A percentile compares a stretch with the other conserved stretches of the same genome.
These are phyloP conservation scores for Microcebus tavaratra DNA, from an alignment of 2,113 vertebrate species.

Conservation along the genomic window DNA sequence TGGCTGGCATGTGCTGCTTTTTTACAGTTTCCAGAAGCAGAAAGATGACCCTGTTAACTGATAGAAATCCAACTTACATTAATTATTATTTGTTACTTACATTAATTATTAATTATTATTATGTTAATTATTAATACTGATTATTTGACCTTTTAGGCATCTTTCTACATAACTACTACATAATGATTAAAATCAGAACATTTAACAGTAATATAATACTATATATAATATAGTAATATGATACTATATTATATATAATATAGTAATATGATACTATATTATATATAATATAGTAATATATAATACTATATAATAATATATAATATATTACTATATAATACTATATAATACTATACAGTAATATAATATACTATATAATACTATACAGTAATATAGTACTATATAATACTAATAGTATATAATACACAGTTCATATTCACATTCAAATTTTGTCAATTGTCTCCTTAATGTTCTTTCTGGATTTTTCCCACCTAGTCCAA, in stretches of 20 bases:
- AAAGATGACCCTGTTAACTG: slow-evolving; percentile 4
- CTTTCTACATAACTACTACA: neutral
- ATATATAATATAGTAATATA: too few species aligned
- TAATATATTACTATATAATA: too few species aligned
- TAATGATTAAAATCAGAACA: slow-evolving; percentile 2
- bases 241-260: too few species aligned
- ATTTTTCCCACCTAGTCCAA: neutral
- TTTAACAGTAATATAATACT: neutral
- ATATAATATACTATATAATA: too few species aligned
- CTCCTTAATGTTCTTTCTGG: neutral
- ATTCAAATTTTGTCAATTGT: neutral
- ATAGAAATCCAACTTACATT: neutral
- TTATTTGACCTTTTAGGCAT: slow-evolving; percentile 15
- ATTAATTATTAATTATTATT: too few species aligned
- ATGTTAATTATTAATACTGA: slow-evolving; percentile 8
- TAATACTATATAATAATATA: neutral
- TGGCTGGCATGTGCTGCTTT: neutral
- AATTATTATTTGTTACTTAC: too few species aligned
- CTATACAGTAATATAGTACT: neutral
- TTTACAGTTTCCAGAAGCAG: neutral
- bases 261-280: too few species aligned
- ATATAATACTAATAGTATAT: neutral
- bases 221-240: too few species aligned
- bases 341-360: too few species aligned
- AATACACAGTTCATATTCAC: neutral